Evolutionary conservation across 2,113 vertebrate species (phyloP).

Genomic region (Sialia sialis): DNA sequence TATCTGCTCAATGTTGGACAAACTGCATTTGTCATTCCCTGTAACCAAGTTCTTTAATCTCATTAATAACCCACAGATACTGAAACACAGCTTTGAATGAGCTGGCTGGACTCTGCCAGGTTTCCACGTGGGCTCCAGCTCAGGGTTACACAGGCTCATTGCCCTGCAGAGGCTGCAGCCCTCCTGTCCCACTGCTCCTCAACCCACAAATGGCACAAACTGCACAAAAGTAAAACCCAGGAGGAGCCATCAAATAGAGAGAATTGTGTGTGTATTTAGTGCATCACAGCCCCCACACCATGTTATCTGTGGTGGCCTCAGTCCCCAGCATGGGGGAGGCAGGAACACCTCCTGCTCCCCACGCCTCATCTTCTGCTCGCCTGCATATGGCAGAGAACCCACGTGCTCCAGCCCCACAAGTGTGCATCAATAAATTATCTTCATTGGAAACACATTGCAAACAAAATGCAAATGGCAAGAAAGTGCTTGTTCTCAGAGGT

Average conservation of each 20-base stretch:
- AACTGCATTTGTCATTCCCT: constrained; percentile 56
- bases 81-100: constrained; percentile 5
- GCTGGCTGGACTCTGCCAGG: not conserved
- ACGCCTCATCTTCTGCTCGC: accelerated
- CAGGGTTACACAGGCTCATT: not conserved
- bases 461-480: constrained; percentile 14
- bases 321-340: not conserved
- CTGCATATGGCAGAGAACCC: not conserved
- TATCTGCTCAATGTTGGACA: constrained; percentile 68
- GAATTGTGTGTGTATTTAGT: too few relatives aligned
- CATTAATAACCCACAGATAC: constrained; percentile 60
- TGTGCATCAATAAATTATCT: constrained; percentile 18
- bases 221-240: not conserved
- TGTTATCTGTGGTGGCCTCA: not conserved
- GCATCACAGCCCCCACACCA: accelerated
- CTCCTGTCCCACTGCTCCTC: not conserved
- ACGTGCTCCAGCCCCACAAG: not conserved
- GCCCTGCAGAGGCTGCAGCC: not conserved
- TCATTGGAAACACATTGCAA: constrained; percentile 59
- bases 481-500: constrained; percentile 24
- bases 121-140: not conserved
- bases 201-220: not conserved
- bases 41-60: constrained; percentile 50
- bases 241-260: not conserved
- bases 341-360: not conserved